These are phyloP conservation scores for Strigamia crassipes DNA, from an alignment of 2,888 invertebrate genomes.

Conservation along the genomic window DNA sequence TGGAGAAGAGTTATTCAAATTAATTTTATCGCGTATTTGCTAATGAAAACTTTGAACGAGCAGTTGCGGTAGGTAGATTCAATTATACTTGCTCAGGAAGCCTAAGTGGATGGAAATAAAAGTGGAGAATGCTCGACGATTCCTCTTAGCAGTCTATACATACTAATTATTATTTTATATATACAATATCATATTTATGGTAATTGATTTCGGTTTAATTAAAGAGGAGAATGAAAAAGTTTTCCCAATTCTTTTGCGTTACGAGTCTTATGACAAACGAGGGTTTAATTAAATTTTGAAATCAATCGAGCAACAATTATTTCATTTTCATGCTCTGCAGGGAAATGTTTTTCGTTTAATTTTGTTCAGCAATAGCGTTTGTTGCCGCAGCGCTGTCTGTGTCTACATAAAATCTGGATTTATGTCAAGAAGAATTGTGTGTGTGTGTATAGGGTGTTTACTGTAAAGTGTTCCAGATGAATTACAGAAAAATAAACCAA, in stretches of 20 bases:
- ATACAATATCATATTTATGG: not conserved
- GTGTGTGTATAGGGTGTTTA: too few relatives aligned
- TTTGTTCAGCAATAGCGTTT: not conserved
- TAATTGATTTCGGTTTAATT: not conserved
- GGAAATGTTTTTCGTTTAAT: not conserved
- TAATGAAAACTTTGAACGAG: not conserved
- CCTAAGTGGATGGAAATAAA: not conserved
- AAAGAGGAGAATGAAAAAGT: not conserved
- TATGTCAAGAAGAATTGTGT: too few relatives aligned
- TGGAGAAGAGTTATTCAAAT: not conserved
- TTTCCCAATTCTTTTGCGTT: not conserved
- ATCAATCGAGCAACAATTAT: not conserved
- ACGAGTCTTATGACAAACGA: not conserved
- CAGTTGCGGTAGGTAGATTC: not conserved
- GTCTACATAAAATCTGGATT: too few relatives aligned
- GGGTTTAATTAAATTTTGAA: constrained; percentile 11
- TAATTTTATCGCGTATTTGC: not conserved
- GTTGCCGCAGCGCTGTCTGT: too few relatives aligned
- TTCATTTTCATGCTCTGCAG: not conserved
- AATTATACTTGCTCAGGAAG: not conserved
- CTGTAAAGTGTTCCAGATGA: too few relatives aligned
- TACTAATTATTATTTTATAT: not conserved
- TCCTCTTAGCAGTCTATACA: not conserved
- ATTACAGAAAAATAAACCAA: too few relatives aligned
- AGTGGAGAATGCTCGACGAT: not conserved